phyloP scores from a whole-genome alignment of 2,797 vertebrate genomes.

The Trachops cirrhosus region DNA sequence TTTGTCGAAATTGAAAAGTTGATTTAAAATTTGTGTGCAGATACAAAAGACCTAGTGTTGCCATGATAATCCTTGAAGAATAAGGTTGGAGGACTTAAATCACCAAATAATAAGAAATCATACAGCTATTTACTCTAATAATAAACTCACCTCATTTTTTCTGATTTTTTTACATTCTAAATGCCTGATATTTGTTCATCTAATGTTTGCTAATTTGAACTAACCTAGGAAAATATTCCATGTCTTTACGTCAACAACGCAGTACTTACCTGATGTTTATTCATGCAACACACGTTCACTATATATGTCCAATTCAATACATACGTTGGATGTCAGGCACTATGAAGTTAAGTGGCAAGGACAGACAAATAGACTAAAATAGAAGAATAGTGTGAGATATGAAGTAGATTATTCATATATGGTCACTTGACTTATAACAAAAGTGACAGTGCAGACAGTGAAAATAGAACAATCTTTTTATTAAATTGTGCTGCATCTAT shows the following conservation, averaged over 20 bases:
- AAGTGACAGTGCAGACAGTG: not conserved
- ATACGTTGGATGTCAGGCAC: not conserved
- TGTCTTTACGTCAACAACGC: not conserved
- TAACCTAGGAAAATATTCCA: not conserved
- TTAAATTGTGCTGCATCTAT: not conserved
- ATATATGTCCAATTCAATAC: not conserved
- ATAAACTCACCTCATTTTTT: not conserved
- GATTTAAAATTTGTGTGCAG: not conserved
- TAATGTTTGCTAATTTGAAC: constrained; percentile 9
- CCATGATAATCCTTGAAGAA: not conserved
- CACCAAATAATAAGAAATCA: not conserved
- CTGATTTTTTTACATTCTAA: not conserved
- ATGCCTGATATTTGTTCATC: not conserved
- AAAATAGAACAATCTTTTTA: not conserved
- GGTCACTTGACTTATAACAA: not conserved
- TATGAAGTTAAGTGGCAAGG: not conserved
- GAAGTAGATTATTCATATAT: not conserved
- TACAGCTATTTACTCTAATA: not conserved
- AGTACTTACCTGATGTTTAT: not conserved
- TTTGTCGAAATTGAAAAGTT: not conserved
- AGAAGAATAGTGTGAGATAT: not conserved
- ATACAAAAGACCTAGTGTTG: not conserved
- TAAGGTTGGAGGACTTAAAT: not conserved
- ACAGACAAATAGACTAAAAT: not conserved
- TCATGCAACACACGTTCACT: not conserved